Evolutionary conservation across 2,797 vertebrate genomes (phyloP).

Genomic region (Capromys pilorides): DNA sequence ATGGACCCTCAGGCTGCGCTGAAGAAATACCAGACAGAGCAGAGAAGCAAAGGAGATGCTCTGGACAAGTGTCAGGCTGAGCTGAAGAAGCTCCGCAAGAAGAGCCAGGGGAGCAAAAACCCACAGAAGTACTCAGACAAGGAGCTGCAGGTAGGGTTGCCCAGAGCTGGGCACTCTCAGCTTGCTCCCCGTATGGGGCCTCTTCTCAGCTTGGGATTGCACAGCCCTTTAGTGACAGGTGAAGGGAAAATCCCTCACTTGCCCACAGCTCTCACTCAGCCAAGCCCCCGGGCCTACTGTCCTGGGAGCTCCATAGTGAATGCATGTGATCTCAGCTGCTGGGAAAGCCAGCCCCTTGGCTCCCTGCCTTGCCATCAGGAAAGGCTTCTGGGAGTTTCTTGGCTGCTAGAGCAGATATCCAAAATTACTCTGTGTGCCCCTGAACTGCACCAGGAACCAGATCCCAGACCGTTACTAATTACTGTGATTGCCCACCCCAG

Average conservation of each 20-base stretch:
- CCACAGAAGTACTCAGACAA: slow-evolving; percentile 98
- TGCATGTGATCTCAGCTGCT: fast-evolving
- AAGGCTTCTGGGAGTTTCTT: background rate
- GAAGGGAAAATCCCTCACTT: background rate
- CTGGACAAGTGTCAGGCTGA: slow-evolving; percentile 97
- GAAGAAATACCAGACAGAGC: slow-evolving; percentile 98
- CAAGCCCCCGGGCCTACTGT: background rate
- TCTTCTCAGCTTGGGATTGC: fast-evolving
- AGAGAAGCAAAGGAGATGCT: slow-evolving; percentile 95
- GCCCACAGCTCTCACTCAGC: background rate
- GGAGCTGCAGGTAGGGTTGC: slow-evolving; percentile 92
- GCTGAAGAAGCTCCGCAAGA: slow-evolving; percentile 97
- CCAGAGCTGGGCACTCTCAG: background rate
- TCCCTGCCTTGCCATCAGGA: background rate
- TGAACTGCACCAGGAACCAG: background rate
- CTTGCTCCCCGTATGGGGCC: fast-evolving
- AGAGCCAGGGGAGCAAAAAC: slow-evolving; percentile 99
- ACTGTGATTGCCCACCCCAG: fast-evolving
- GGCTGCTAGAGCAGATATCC: background rate
- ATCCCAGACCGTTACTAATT: background rate
- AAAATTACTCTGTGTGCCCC: background rate
- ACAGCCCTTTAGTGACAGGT: fast-evolving
- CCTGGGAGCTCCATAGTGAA: background rate
- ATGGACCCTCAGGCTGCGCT: slow-evolving; percentile 90
- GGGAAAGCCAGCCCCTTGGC: fast-evolving